These are phyloP conservation scores for Pristis pectinata DNA, from an alignment of 2,797 vertebrate genomes.

Conservation along the genomic window DNA sequence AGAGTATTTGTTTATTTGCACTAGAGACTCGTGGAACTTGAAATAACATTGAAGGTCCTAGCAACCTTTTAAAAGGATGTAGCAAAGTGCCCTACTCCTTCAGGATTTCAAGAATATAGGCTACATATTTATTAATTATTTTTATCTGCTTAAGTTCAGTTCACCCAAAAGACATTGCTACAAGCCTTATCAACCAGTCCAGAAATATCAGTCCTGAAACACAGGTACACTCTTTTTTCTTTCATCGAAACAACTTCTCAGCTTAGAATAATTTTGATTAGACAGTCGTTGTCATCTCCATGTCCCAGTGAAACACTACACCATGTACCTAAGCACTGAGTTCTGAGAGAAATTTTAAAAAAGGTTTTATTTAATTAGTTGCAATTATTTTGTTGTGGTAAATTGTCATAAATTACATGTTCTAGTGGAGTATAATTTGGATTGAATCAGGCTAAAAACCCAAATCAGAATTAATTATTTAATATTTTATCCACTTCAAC, in stretches of 20 bases:
- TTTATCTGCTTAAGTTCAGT: background rate
- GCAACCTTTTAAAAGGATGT: background rate
- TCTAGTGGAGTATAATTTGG: background rate
- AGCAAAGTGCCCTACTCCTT: background rate
- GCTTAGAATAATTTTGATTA: background rate
- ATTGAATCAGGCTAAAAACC: background rate
- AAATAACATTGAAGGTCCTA: background rate
- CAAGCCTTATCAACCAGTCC: background rate
- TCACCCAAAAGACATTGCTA: background rate
- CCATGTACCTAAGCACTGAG: background rate
- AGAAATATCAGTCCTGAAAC: background rate
- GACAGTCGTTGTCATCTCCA: background rate
- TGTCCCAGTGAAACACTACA: background rate
- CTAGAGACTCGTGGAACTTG: background rate
- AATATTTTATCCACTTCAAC: background rate
- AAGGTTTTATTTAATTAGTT: background rate
- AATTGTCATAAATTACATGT: background rate
- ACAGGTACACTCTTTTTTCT: background rate
- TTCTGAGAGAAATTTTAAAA: background rate
- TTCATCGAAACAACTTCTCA: background rate
- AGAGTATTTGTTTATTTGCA: background rate
- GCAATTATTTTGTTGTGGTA: conserved; percentile 3
- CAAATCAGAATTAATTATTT: background rate
- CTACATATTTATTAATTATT: background rate
- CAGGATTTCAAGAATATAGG: background rate